Evolutionary conservation across 2,797 vertebrate species (phyloP), one percentile per base, ranked within the genome.

Genomic region (Uromys caudimaculatus): DNA sequence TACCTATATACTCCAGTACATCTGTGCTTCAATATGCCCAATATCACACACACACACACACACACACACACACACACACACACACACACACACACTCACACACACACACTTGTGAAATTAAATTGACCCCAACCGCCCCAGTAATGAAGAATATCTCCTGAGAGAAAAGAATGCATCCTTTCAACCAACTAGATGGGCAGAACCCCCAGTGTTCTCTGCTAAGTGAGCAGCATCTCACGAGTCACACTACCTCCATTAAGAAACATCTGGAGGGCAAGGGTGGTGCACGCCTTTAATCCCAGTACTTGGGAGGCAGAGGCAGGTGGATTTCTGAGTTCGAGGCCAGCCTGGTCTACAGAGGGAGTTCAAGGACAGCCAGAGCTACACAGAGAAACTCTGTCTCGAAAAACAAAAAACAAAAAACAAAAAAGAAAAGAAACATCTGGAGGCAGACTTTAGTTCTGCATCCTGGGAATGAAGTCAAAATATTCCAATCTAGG

Each of bases 391-490:
- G n/a, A n/a, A n/a, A n/a, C n/a, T n/a, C n/a, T n/a, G n/a, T n/a
- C n/a, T n/a, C n/a, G n/a, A n/a, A n/a, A n/a, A n/a, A n/a, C n/a
- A n/a, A n/a, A n/a, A n/a, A n/a, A n/a, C n/a, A n/a, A n/a, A n/a
- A n/a, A n/a, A n/a, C n/a, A n/a, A n/a, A n/a, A n/a, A n/a, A n/a
- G n/a, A n/a, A n/a, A 58, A 90, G 91, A 93, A 90, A 79, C 24
- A 91, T 90, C 27, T 19, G n/a, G 83, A 94, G 32, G 17, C 17
- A n/a, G 69, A 78, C n/a, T 64, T 67, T 47, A 73, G 38, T 87
- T 60, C 84, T 89, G 79, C 41, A 81, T 93, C 79, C 82, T 52
- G 50, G 90, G 88, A 93, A 95, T 47, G 35, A 93, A 60, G 38
- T 89, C 52, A 81, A 83, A 91, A 88, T 86, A 87, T 64, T 93